A percentile compares a stretch with the other conserved stretches of the same genome.
phyloP scores from a whole-genome alignment of 2,797 vertebrate genomes.

The Nannoperca australis region DNA sequence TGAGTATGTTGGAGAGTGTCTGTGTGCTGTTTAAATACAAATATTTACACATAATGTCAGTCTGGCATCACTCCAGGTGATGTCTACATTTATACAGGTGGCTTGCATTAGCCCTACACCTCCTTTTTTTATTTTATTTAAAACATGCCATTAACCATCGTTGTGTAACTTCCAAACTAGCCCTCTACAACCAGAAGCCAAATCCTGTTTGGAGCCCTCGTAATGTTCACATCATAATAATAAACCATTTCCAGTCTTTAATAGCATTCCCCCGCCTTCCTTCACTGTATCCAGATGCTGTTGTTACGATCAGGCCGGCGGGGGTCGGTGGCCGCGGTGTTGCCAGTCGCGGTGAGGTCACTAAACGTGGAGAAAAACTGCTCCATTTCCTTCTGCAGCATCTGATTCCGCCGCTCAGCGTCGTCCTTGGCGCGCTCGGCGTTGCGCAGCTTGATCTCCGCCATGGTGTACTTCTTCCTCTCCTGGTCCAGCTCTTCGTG shows the following conservation, averaged over 20 bases:
- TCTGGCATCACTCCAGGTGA: slow-evolving; percentile 77
- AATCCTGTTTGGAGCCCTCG: slow-evolving; percentile 61
- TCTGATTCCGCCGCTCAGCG: slow-evolving; percentile 95
- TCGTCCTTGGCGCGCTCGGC: slow-evolving; percentile 97
- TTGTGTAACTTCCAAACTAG: slow-evolving; percentile 9
- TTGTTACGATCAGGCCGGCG: slow-evolving; percentile 92
- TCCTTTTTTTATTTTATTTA: slow-evolving; percentile 55
- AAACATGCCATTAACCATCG: slow-evolving; percentile 43
- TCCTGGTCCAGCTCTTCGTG: slow-evolving; percentile 98
- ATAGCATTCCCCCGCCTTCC: neutral
- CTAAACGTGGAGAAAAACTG: slow-evolving; percentile 99
- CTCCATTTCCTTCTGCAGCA: slow-evolving; percentile 99
- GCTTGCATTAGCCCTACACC: slow-evolving; percentile 25
- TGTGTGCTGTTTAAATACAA: slow-evolving; percentile 71
- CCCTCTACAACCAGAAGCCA: slow-evolving; percentile 53
- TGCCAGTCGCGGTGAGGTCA: slow-evolving; percentile 89
- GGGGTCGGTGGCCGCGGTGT: slow-evolving; percentile 85
- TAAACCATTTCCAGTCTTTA: slow-evolving; percentile 38
- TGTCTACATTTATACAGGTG: slow-evolving; percentile 44
- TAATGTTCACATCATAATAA: slow-evolving; percentile 32
- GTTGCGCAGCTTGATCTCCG: slow-evolving; percentile 99
- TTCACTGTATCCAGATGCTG: slow-evolving; percentile 97
- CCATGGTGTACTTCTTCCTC: slow-evolving; percentile 98
- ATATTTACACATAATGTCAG: slow-evolving; percentile 68
- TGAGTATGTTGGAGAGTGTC: slow-evolving; percentile 21